Evolutionary conservation across 2,113 vertebrate genomes (phyloP), one percentile per base, ranked within the genome.

Genomic region (Oncorhynchus nerka): DNA sequence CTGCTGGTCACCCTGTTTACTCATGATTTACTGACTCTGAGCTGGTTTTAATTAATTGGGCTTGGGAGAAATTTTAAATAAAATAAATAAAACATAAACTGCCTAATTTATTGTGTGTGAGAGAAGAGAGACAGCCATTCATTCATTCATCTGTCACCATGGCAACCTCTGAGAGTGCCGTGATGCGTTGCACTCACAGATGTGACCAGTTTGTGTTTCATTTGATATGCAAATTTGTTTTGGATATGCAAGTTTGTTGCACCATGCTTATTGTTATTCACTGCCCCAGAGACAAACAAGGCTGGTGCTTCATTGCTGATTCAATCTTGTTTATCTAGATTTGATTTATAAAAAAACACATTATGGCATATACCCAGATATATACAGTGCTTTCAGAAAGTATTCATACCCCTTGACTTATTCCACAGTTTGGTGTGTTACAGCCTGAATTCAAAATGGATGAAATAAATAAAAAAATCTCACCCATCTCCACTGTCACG

Each of bases 131-230:
- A 71, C 75, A 76, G 13, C 22, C 68, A 75, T 55, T 55, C 51
- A 55, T 73, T 76, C 81, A 82, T 83, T 74, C 75, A 73, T 80
- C 79, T 77, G 79, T 87, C 80, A 78, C 82, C 82, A 86, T 83
- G 74, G 80, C 48, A 76, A 87, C 83, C 82, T 73, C 55, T 59
- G 72, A 76, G 83, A 80, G 76, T 34, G 78, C 78, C 65, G 65
- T 65, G 76, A 81, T 81, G 84, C 81, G 71, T 80, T 70, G 39
- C 80, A n/a, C 77, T 76, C 83, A 76, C 87, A 87, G 85, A 85
- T 87, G 85, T 83, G 80, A 81, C 85, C 85, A 62, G 74, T 70
- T 81, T 81, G 77, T 74, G 26, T 74, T 85, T 87, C 78, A 75
- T 74, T 80, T 75, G 75, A 78, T 84, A 85, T 83, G 83, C 73